Base-by-base conservation (phyloP, 1,140 invertebrate genomes). In the Tetraneura akinire region DNA sequence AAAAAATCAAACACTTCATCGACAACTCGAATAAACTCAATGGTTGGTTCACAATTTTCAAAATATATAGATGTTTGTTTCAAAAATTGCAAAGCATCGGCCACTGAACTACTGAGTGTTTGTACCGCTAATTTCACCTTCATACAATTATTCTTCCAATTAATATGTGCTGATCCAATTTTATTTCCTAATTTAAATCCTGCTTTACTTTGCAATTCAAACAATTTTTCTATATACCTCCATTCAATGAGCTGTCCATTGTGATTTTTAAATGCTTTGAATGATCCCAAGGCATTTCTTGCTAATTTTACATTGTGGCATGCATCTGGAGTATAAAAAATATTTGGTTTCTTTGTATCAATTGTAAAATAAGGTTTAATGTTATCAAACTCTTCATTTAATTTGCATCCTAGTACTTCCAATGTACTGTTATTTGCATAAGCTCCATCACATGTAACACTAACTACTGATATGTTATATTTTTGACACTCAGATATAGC, bases 231-330 rank as follows among this genome's bases (percentile, higher is more conserved):
- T 3, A 73, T 51, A 32, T 29, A 73, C 23, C n/a, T 66, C 62
- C 32, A 66, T 42, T 66, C 62, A 66, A 66, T 66, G 1, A 66
- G 18, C 8, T 42, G 14, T 13, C 23, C 16, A 2, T 66, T 16
- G 18, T 66, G 3, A 42, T 66, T 23, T 66, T 42, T 37, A 66
- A 66, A 66, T 37, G 3, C 62, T 66, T 42, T 42, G 18, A 66
- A 66, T 18, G 29, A 18, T 9, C 32, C 29, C n/a, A 42, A 42
- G 5, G 62, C 32, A 42, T 66, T 42, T 66, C 32, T 66, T 37
- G 62, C 62, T 16, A 68, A 42, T n/a, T 45, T 68, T 68, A 68
- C 9, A 68, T 68, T 68, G 26, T 42, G 64, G 18, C 64, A 42
- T n/a, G 37, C n/a, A n/a, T n/a, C 64, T 42, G 37, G 64, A 37